Base-by-base conservation (phyloP, 2,797 vertebrate species). In the Spondyliosoma cantharus region DNA sequence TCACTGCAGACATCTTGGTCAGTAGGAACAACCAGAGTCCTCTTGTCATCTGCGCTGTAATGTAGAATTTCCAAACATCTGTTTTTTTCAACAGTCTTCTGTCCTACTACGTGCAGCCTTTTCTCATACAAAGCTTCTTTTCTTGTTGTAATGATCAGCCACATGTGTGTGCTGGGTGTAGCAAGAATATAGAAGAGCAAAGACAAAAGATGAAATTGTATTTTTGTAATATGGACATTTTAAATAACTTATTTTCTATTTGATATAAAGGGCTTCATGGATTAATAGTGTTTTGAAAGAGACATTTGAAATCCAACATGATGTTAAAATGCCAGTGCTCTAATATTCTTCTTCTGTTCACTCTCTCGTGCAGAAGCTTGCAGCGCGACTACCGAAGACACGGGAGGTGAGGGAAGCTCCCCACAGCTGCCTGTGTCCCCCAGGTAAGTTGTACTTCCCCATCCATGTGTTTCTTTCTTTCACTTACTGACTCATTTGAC, bases 371-470 rank as follows among this genome's bases (percentile, higher is more conserved):
- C 90, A 96, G 95, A 96, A 95, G 76, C 91, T 96, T 49, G 92
- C 93, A 20, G 91, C 86, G 1, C 91, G 85, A 32, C 81, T 95
- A 42, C 93, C 94, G 2, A 95, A 94, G 92, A 90, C 83, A 2
- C 86, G 95, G 66, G 92, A 92, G 70, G 83, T 20, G 50, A 92
- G 95, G 67, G 95, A 96, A 24, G 89, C 71, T n/a, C 76, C 93
- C 15, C 90, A 91, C 72, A 86, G 78, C 91, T 96, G 95, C 78
- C 80, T 95, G 25, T 96, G 95, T 81, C 95, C 95, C 17, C 95
- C 95, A 91, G 95, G 95, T 96, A 89, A 64, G 90, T 56, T 7
- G 12, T 4, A 15, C 16, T n/a, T 53, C 4, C 46, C 1, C 22
- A 15, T 29, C 29, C 22, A 60, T 42, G 20, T 5, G 8, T 19